phyloP scores from a whole-genome alignment of 2,113 vertebrate species.

The Pygathrix nemaeus region DNA sequence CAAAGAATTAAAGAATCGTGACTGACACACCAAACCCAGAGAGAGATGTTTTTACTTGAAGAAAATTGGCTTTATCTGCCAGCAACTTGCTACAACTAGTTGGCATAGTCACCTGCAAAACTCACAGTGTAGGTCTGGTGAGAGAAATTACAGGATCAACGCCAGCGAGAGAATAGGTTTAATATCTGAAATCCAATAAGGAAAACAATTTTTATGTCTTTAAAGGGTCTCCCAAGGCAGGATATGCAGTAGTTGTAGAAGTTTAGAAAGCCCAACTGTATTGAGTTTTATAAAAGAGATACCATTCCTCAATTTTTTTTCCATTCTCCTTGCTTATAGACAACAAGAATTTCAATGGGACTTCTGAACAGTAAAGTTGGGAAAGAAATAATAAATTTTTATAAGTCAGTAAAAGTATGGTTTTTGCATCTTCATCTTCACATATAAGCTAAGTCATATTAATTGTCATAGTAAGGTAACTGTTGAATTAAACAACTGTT shows the following conservation, averaged over 20 bases:
- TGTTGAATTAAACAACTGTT: not conserved
- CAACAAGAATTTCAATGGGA: not conserved
- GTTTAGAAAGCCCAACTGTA: not conserved
- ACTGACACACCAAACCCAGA: not conserved
- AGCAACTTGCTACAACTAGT: not conserved
- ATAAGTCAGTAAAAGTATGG: not conserved
- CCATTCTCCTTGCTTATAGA: not conserved
- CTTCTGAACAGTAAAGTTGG: not conserved
- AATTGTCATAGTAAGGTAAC: not conserved
- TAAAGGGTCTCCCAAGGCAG: not conserved
- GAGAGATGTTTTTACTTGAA: not conserved
- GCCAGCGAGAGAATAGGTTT: not conserved
- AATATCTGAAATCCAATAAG: conserved; percentile 55
- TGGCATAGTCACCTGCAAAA: not conserved
- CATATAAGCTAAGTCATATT: not conserved
- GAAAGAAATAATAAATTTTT: not conserved
- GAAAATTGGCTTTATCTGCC: conserved; percentile 5
- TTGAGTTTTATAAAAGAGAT: conserved; percentile 2
- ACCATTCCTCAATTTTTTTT: not conserved
- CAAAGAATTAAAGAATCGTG: not conserved
- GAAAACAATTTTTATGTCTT: conserved; percentile 33
- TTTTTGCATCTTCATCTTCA: not conserved
- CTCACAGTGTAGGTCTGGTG: not conserved
- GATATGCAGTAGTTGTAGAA: not conserved
- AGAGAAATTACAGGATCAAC: not conserved